Percentiles rank a stretch among this genome's conserved stretches.
These are phyloP conservation scores for Chelonus insularis DNA, from an alignment of 1,140 invertebrate species.

Conservation along the genomic window DNA sequence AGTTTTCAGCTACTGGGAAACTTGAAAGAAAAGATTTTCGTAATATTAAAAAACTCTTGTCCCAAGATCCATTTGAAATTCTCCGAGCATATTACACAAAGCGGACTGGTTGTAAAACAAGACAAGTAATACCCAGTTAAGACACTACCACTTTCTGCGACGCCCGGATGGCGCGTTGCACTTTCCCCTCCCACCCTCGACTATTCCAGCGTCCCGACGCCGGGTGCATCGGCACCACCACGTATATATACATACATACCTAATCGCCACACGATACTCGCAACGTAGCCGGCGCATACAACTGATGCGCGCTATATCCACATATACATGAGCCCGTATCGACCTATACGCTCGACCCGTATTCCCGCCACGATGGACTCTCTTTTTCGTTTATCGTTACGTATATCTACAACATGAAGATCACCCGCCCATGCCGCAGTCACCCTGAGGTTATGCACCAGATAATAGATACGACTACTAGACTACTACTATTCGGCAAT, in stretches of 20 bases:
- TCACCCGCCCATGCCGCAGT: not conserved
- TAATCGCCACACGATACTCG: conserved; percentile 11
- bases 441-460: not conserved
- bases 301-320: not conserved
- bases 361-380: conserved; percentile 10
- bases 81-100: not conserved
- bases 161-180: conserved; percentile 16
- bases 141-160: not conserved
- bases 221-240: conserved; percentile 16
- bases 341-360: conserved; percentile 23
- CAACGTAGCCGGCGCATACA: not conserved
- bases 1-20: too few species aligned
- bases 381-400: conserved; percentile 11
- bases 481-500: too few species aligned
- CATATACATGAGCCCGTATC: conserved; percentile 14
- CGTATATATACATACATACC: conserved; percentile 10
- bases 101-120: not conserved
- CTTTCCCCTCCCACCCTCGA: not conserved
- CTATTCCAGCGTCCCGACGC: conserved; percentile 18
- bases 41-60: too few species aligned
- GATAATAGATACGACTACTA: not conserved
- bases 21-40: too few species aligned
- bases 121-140: conserved; percentile 7
- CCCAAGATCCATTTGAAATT: too few species aligned
- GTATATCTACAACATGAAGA: not conserved